Evolutionary conservation across 2,797 vertebrate species (phyloP), one percentile per base, ranked within the genome.

Genomic region (Taenioides sp.): DNA sequence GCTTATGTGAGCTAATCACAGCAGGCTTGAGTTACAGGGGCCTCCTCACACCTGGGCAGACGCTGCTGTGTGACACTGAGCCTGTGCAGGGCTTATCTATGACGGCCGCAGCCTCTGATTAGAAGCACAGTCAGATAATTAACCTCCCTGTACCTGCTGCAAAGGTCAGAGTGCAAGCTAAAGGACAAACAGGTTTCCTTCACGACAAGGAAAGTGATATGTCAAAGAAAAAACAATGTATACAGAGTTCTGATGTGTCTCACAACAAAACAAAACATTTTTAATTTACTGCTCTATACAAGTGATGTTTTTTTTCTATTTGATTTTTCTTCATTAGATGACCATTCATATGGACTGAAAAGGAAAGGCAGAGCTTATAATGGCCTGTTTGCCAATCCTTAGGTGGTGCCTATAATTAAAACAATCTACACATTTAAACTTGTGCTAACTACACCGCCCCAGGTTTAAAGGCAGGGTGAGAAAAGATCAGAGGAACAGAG

Each of bases 1-100:
- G 90, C 89, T 93, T 91, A 91, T 89, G 90, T 89, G 90, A 93
- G 91, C 91, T 93, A 94, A 93, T 94, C 92, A 89, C 86, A 31
- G 66, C 75, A 69, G 78, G 88, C 84, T 95, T 88, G 78, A 87
- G 88, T 95, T 95, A 94, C 94, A 94, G 86, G 85, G 88, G 78
- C 86, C 84, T 85, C 90, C 90, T 92, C 90, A 93, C 94, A 94
- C 93, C 94, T 94, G 94, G 92, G 90, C 86, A 75, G 84, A 80
- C 76, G 71, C 77, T 76, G 71, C 75, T 73, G 74, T 79, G 81
- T 86, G 88, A 85, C 76, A 89, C 84, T 0, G 77, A 86, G 88
- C 89, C 87, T 88, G 89, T 88, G 84, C 88, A 68, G 80, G 88
- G 92, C 91, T 95, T 94, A 94, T 93, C 92, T 92, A 85, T 88